Base-by-base conservation (phyloP, 2,113 vertebrate species). In the Salvelinus fontinalis region DNA sequence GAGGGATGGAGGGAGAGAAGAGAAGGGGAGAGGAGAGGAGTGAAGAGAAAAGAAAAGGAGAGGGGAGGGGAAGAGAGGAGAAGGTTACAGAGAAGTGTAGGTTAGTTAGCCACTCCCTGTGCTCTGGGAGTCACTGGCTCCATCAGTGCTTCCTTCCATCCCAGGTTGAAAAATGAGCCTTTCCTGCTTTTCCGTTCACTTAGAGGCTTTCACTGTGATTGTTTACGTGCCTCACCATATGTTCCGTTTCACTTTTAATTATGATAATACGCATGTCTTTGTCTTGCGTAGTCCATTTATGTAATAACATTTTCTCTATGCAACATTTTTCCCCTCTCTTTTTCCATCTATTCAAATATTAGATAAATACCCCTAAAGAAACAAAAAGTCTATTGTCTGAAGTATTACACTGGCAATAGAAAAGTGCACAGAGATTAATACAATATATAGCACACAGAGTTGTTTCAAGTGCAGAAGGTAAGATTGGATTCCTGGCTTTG, bases 261-360 rank as follows among this genome's bases (percentile, higher is more conserved):
- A 94, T 89, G 88, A 90, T 93, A 92, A 93, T 89, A 93, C 91
- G 83, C 80, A 74, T 88, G 91, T 91, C 90, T 93, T 92, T 92
- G 92, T 93, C 89, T 91, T 86, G 84, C 86, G 76, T 84, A 86
- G 86, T 92, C 90, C 92, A 92, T 94, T 93, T 93, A 86, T 90
- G 84, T 92, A 92, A 94, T 93, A 92, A 86, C 87, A 88, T 90
- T 91, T 91, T 87, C 87, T 87, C 82, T 72, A 77, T 79, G 85
- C 87, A 82, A 81, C 73, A 69, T 75, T 79, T 75, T 12, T 44
- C 72, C 22, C 71, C 70, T 62, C 59, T 24, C 18, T 24, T 62
- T 22, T 62, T 4, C 51, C 51, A 54, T 54, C 51, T 18, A 54
- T 18, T 18, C 51, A 54, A 54, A 54, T 54, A 18, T 4, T 54